phyloP scores from a whole-genome alignment of 1,140 invertebrate genomes.

The Halictus rubicundus region DNA sequence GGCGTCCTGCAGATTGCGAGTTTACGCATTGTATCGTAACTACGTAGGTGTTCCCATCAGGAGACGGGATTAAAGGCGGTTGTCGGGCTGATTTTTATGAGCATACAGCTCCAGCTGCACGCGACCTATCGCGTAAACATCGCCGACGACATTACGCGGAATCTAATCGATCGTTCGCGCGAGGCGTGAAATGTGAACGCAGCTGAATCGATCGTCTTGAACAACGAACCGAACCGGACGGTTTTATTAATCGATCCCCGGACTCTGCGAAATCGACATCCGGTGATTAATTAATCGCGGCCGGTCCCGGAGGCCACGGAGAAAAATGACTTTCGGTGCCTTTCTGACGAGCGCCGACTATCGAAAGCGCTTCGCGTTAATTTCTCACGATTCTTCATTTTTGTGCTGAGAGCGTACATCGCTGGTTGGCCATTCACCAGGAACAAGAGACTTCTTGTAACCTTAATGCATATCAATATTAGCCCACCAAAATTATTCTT shows the following conservation, averaged over 20 bases:
- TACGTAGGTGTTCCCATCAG: not conserved
- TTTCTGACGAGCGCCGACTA: conserved; percentile 8
- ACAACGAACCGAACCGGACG: conserved; percentile 2
- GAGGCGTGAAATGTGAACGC: not conserved
- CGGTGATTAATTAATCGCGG: conserved; percentile 39
- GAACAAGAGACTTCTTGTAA: too few relatives aligned
- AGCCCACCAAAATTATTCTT: too few relatives aligned
- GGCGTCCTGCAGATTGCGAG: not conserved
- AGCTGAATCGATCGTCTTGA: conserved; percentile 14
- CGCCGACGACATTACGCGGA: not conserved
- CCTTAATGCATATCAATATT: too few relatives aligned
- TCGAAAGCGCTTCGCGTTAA: not conserved
- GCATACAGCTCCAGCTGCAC: not conserved
- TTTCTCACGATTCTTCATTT: conserved; percentile 37
- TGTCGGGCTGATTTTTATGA: conserved; percentile 31
- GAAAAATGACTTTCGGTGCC: conserved; percentile 27
- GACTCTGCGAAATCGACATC: conserved; percentile 21
- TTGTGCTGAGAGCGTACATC: rapidly evolving
- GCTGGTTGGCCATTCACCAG: too few relatives aligned
- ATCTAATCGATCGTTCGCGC: not conserved
- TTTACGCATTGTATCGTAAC: conserved; percentile 16
- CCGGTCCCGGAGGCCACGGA: not conserved
- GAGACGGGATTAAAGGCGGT: conserved; percentile 10
- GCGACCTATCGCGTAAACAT: not conserved
- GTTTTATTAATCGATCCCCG: conserved; percentile 39